Evolutionary conservation across 2,113 vertebrate species (phyloP).

Genomic region (rabbit (Oryctolagus cuniculus)): mOryCun1.1 NC_091437.1:62090001-62090500

Average conservation of each 20-base stretch:
- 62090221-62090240: not conserved
- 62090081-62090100: not conserved
- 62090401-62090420: not conserved
- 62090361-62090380: not conserved
- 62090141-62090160: not conserved
- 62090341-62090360: not conserved
- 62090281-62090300: not conserved
- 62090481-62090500: not conserved
- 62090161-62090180: not conserved
- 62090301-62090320: not conserved
- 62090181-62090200: not conserved
- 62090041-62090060: not conserved
- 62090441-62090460: conserved; percentile 37
- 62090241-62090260: no score
- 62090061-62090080: not conserved
- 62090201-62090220: not conserved
- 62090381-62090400: not conserved
- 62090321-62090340: not conserved
- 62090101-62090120: not conserved
- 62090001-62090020: not conserved
- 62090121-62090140: not conserved
- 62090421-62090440: not conserved
- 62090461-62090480: not conserved
- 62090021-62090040: not conserved
- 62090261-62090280: no score